Evolutionary conservation across 2,888 invertebrate species (phyloP), one percentile per base, ranked within the genome.

Genomic region (Ametastegia equiseti): DNA sequence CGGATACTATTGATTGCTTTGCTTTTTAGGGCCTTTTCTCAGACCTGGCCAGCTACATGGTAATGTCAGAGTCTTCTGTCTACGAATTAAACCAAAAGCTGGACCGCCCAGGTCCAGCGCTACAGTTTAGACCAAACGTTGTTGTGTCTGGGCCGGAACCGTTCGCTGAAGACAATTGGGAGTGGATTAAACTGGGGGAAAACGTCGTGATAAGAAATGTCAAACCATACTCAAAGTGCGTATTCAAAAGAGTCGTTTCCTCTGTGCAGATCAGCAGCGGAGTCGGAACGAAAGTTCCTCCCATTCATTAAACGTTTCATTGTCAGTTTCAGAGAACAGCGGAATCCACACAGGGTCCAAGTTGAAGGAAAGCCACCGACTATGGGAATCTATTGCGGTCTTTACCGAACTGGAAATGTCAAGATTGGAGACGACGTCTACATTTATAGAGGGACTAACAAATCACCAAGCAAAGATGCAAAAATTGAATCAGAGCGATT

Each of bases 81-180:
- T 89, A 92, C 0, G 93, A 93, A 69, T 86, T 95, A 36, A 94
- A 94, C 86, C 86, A 88, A 30, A 92, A 92, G 80, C 87, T 94
- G 50, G 89, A 90, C 4, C 87, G 88, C 9, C 88, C 90, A 0
- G 91, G 94, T 2, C 88, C 92, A 5, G 88, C 91, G 13, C 87
- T 92, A 63, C 92, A 93, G 86, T 94, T 94, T 88, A 90, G 95
- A 82, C 94, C 94, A 6, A 94, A 94, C 86, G 92, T 95, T 71
- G 88, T 94, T 0, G 90, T 94, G 0, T 91, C 92, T 27, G 93
- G 93, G 11, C 88, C 89, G 27, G 84, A 89, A 27, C 88, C 93
- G 2, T 94, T 92, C 84, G 91, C 88, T 3, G 94, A 94, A 89
- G 94, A 94, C 82, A 86, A 90, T 27, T 94, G 94, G 94, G 92